Evolutionary conservation across 2,888 invertebrate species (phyloP).

Genomic region (Venusia cambrica): DNA sequence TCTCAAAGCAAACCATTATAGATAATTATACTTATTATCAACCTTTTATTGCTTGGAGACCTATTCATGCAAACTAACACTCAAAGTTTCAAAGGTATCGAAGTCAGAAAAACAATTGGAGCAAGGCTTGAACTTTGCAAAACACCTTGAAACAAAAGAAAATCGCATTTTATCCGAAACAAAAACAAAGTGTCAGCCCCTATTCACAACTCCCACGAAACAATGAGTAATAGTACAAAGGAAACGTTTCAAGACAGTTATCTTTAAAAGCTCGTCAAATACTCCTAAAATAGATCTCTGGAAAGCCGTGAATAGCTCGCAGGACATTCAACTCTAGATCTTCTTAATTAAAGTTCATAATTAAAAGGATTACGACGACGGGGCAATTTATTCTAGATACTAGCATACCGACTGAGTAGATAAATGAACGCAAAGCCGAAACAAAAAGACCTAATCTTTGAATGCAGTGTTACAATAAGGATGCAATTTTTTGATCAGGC

Average conservation of each 20-base stretch:
- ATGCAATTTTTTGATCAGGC: no score
- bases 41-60: no score
- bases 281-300: slow-evolving; percentile 58
- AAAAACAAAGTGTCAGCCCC: slow-evolving; percentile 48
- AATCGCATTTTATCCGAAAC: slow-evolving; percentile 41
- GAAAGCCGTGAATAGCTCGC: slow-evolving; percentile 30
- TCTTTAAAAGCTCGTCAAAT: slow-evolving; percentile 71
- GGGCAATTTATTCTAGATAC: no score
- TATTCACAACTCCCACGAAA: slow-evolving; percentile 53
- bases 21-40: no score
- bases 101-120: slow-evolving; percentile 14
- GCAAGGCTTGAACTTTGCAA: slow-evolving; percentile 20
- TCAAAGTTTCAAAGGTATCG: no score
- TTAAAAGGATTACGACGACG: no score
- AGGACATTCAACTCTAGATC: slow-evolving; percentile 36
- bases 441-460: no score
- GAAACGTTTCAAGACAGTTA: slow-evolving; percentile 66
- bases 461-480: no score
- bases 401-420: no score
- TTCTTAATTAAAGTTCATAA: slow-evolving; percentile 27
- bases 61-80: no score
- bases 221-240: slow-evolving; percentile 71
- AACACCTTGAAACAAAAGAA: slow-evolving; percentile 43
- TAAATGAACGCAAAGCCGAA: no score
- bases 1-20: no score